phyloP scores from a whole-genome alignment of 2,113 vertebrate species.

The Callipepla californica region DNA sequence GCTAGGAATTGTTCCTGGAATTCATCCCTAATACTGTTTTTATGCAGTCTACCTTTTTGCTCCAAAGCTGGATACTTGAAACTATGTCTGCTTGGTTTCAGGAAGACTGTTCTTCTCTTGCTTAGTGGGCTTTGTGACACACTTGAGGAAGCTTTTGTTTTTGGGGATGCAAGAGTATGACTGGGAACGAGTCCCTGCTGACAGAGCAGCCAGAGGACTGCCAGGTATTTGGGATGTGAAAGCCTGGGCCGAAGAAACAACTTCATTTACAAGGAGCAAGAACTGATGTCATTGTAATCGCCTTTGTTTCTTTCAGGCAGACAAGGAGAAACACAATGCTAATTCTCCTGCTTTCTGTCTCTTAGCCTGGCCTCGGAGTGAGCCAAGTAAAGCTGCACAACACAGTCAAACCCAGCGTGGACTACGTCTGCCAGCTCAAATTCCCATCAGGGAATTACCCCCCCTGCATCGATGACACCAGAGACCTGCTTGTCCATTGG shows the following conservation, averaged over 20 bases:
- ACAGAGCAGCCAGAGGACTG: background rate
- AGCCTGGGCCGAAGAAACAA: background rate
- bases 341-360: background rate
- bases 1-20: background rate
- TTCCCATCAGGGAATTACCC: constrained; percentile 94
- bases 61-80: background rate
- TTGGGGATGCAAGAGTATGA: background rate
- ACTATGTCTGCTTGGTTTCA: background rate
- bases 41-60: background rate
- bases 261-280: background rate
- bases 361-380: constrained; percentile 77
- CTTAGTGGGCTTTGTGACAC: background rate
- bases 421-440: constrained; percentile 89
- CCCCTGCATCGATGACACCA: constrained; percentile 86
- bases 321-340: background rate
- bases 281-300: background rate
- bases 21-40: background rate
- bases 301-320: background rate
- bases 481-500: constrained; percentile 96
- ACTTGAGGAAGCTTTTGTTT: background rate
- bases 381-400: constrained; percentile 79
- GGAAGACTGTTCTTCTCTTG: background rate
- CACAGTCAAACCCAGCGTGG: constrained; percentile 91
- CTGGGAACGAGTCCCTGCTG: background rate
- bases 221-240: background rate